Base-by-base conservation (phyloP, 2,888 invertebrate species). In the Andrena minutula region DNA sequence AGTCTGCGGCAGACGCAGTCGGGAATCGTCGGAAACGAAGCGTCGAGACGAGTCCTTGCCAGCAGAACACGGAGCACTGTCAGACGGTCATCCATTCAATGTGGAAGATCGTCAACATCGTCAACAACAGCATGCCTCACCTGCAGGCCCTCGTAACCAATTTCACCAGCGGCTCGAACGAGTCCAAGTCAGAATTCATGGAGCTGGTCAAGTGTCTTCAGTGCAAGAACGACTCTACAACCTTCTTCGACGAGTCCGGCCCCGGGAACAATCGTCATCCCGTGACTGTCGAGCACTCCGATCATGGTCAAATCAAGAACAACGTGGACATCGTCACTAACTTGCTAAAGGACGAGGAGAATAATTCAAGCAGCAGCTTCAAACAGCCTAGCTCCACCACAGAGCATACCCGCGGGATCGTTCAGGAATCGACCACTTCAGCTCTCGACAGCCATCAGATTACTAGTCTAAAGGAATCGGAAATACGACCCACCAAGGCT, bases 171-270 rank as follows among this genome's bases (percentile, higher is more conserved):
- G 12, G 20, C 0, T 23, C 0, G 0, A 1, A 0, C 0, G n/a
- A 7, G 0, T 2, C 70, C 1, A 58, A 69, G 30, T 76, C 66
- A 20, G 49, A 75, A 30, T 23, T 77, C 28, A 26, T 20, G 5
- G 80, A 79, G 30, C 20, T 84, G 6, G 0, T 83, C 16, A 64
- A 87, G 3, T 91, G 91, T 84, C 49, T 91, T 2, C 69, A 86
- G 6, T 91, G 91, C 69, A 82, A 82, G n/a, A 69, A 77, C 61
- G 49, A 74, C 26, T 47, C 66, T 16, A 58, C n/a, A 2, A 5
- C 10, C 4, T 30, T 16, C 8, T 1, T 10, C 2, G 64, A 69
- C 2, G 51, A 30, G 0, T 5, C 66, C 0, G 51, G 7, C 23
- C 8, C 47, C 41, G 26, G 68, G 5, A 61, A n/a, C 1, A 1